These are phyloP conservation scores for Flabesymbios commensalis DNA, from an alignment of 2,888 invertebrate genomes.

Conservation along the genomic window DNA sequence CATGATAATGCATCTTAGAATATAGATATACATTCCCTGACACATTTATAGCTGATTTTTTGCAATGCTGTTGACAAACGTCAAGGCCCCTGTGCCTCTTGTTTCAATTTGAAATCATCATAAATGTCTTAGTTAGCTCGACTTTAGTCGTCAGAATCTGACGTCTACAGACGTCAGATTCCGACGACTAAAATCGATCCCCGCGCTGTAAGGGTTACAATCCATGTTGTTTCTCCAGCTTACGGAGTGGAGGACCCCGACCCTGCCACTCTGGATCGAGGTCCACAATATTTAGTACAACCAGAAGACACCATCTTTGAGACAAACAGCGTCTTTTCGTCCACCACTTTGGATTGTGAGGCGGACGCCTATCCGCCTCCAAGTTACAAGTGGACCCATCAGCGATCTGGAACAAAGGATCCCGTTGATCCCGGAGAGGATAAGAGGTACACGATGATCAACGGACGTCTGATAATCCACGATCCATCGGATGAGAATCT, in stretches of 20 bases:
- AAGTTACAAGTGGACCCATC: constrained; percentile 83
- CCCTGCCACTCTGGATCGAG: constrained; percentile 79
- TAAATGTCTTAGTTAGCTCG: too few species aligned
- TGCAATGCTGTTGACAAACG: too few species aligned
- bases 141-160: too few species aligned
- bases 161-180: too few species aligned
- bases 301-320: constrained; percentile 83
- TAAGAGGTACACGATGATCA: constrained; percentile 80
- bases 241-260: constrained; percentile 81
- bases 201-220: too few species aligned
- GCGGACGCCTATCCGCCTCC: constrained; percentile 82
- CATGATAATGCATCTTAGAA: too few species aligned
- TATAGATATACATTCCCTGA: too few species aligned
- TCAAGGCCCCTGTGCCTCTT: too few species aligned
- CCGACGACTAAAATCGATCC: too few species aligned
- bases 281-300: constrained; percentile 86
- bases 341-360: constrained; percentile 56
- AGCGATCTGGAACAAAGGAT: constrained; percentile 25
- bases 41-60: too few species aligned
- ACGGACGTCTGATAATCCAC: constrained; percentile 87
- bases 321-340: background rate
- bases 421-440: constrained; percentile 15
- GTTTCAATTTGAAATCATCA: too few species aligned
- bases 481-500: constrained; percentile 78
- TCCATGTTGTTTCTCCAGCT: constrained; percentile 64